Base-by-base conservation (phyloP, 2,888 invertebrate genomes). In the Dolichomitus sp. region DNA sequence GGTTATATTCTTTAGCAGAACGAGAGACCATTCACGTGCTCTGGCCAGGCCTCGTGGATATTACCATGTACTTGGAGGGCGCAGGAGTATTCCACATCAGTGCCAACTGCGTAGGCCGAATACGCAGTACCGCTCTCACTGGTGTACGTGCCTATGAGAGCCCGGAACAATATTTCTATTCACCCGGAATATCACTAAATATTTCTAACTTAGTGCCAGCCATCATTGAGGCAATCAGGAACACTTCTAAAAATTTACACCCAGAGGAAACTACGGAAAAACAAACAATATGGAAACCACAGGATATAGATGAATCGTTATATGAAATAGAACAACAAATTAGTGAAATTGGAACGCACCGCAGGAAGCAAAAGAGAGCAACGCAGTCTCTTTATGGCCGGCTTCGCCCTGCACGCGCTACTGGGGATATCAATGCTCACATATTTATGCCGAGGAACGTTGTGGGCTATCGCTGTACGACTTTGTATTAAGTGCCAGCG, bases 281-380 rank as follows among this genome's bases (percentile, higher is more conserved):
- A 40, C 40, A 40, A 40, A 9, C 40, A 3, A 37, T 33, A 59
- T n/a, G 19, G 17, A 27, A 27, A 12, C 5, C 4, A 12, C 23
- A 37, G 0, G 30, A 45, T 17, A 40, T 37, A 12, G 76, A 48
- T 19, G 0, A 48, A 40, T 40, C 69, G 4, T 50, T 69, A 4
- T 7, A 2, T 17, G 68, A 59, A 0, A 37, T 76, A 0, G 76
- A 76, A 4, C 7, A 37, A 17, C 12, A 27, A 6, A 23, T 76
- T 0, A 48, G 5, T 4, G 40, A 6, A 23, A 76, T 68, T 5
- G 76, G 68, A 17, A 14, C 19, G 11, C 68, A 76, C 9, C 37
- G 23, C 14, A 40, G 40, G 40, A n/a, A 40, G 40, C 9, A 40
- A 40, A 9, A 40, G 40, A 40, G 40, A 40, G 12, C 40, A 40